Evolutionary conservation across 2,888 invertebrate genomes (phyloP).

Genomic region (Lampropteryx suffumata): DNA sequence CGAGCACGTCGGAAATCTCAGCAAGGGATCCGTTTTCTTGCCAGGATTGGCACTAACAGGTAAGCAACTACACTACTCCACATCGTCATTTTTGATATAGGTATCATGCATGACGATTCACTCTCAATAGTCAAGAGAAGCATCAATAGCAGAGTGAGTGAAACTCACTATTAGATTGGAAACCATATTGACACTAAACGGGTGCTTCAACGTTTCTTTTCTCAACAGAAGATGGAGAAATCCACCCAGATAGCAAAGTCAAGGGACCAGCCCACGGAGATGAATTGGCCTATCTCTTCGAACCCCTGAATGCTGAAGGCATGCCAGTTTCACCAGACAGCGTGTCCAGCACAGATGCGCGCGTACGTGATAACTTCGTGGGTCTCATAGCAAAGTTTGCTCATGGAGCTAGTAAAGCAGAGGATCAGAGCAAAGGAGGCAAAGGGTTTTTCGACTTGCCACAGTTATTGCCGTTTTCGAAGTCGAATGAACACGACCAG

Average conservation of each 20-base stretch:
- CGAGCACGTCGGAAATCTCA: slow-evolving; percentile 86
- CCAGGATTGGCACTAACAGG: slow-evolving; percentile 85
- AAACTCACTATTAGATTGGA: too few species aligned
- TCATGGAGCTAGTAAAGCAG: slow-evolving; percentile 48
- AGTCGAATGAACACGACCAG: slow-evolving; percentile 60
- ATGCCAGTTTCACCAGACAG: slow-evolving; percentile 65
- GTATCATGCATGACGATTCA: too few species aligned
- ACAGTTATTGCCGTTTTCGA: slow-evolving; percentile 43
- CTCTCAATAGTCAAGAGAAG: too few species aligned
- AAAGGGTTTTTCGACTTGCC: slow-evolving; percentile 43
- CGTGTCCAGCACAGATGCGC: slow-evolving; percentile 80
- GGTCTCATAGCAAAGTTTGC: slow-evolving; percentile 87
- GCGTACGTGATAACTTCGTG: slow-evolving; percentile 86
- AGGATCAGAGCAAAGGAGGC: slow-evolving; percentile 33
- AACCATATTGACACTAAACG: too few species aligned
- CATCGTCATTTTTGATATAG: too few species aligned
- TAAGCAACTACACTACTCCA: slow-evolving; percentile 17
- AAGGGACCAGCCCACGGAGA: slow-evolving; percentile 86
- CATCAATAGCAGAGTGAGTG: too few species aligned
- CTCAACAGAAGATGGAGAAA: slow-evolving; percentile 38
- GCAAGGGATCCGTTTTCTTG: slow-evolving; percentile 85
- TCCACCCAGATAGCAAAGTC: slow-evolving; percentile 34
- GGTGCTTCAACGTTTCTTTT: too few species aligned
- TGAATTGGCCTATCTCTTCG: slow-evolving; percentile 88
- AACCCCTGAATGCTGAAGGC: slow-evolving; percentile 84